phyloP scores from a whole-genome alignment of 2,797 vertebrate genomes.

The Peromyscus melanophrys region DNA sequence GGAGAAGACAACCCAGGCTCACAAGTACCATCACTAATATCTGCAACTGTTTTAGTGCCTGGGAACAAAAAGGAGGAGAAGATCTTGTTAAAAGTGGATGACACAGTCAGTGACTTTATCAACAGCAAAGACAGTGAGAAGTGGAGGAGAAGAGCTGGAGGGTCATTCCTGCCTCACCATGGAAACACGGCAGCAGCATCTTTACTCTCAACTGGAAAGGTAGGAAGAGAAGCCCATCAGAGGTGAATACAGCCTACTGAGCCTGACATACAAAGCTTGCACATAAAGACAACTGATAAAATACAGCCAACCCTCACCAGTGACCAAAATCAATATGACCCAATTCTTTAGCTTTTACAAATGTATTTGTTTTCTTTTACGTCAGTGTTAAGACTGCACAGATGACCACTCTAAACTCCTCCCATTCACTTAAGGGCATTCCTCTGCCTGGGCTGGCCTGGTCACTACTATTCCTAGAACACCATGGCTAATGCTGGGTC shows the following conservation, averaged over 20 bases:
- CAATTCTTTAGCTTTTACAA: not conserved
- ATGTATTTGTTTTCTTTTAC: not conserved
- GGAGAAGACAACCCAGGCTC: slow-evolving; percentile 88
- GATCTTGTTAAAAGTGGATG: not conserved
- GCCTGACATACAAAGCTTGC: not conserved
- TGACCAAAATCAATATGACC: not conserved
- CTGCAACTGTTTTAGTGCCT: slow-evolving; percentile 92
- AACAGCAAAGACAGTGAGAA: not conserved
- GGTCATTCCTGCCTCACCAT: not conserved
- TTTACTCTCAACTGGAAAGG: not conserved
- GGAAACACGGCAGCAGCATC: not conserved
- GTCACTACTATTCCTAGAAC: not conserved
- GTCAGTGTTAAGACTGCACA: not conserved
- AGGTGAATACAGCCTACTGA: not conserved
- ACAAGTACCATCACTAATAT: slow-evolving; percentile 90
- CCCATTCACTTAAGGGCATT: not conserved
- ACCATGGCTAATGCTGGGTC: not conserved
- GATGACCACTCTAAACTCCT: not conserved
- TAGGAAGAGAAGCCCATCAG: not conserved
- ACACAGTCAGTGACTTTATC: not conserved
- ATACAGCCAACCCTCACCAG: not conserved
- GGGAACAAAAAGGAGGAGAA: slow-evolving; percentile 48
- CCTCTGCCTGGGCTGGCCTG: not conserved
- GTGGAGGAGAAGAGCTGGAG: too few species aligned
- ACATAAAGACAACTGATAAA: not conserved